phyloP scores from a whole-genome alignment of 2,888 invertebrate species.

The Plemyria rubiginata region DNA sequence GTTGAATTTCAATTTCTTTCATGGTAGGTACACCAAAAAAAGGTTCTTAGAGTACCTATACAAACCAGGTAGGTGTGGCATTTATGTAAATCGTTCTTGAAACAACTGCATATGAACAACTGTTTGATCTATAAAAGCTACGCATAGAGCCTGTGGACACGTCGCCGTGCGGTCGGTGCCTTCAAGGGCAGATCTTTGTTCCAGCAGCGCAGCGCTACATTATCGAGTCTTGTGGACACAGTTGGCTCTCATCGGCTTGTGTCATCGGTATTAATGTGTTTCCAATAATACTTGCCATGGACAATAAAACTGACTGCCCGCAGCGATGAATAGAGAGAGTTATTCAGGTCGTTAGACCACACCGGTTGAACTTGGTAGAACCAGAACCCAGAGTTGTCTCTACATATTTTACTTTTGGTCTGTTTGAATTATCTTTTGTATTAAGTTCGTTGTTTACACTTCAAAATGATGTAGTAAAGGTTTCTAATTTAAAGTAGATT shows the following conservation, averaged over 20 bases:
- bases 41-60: too few species aligned
- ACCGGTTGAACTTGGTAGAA: constrained; percentile 55
- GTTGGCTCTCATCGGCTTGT: constrained; percentile 80
- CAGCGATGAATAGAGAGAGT: constrained; percentile 70
- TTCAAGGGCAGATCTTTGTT: constrained; percentile 79
- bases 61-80: too few species aligned
- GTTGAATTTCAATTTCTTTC: too few species aligned
- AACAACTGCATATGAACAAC: constrained; percentile 59
- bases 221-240: constrained; percentile 78
- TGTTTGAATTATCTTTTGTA: background rate
- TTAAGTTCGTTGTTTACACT: too few species aligned
- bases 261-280: constrained; percentile 82
- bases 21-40: too few species aligned
- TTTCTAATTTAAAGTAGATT: too few species aligned
- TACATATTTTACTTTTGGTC: background rate
- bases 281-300: constrained; percentile 75
- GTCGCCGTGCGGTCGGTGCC: constrained; percentile 60
- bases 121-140: constrained; percentile 44
- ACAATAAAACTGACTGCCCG: constrained; percentile 76
- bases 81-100: constrained; percentile 47
- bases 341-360: constrained; percentile 71
- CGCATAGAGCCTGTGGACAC: constrained; percentile 41
- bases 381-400: background rate
- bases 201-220: constrained; percentile 62
- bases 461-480: too few species aligned